These are phyloP conservation scores for Trachelus tabidus DNA, from an alignment of 2,888 invertebrate genomes.

Conservation along the genomic window DNA sequence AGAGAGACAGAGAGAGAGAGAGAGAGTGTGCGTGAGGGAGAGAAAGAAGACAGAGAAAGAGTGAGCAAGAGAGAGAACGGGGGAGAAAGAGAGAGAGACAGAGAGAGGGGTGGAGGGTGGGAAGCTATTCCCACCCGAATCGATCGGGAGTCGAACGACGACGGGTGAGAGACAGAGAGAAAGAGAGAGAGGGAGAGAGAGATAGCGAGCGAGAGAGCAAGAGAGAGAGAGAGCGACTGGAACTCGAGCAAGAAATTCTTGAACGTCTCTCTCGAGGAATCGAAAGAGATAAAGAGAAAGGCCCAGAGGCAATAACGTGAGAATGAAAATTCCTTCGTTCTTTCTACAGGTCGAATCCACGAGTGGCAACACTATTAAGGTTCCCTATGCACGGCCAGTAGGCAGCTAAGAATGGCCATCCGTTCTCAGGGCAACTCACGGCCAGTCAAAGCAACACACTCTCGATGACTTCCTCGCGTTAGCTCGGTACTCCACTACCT, in stretches of 20 bases:
- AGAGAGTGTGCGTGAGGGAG: background rate
- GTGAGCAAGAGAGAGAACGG: background rate
- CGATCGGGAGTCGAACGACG: too few species aligned
- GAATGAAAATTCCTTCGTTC: too few species aligned
- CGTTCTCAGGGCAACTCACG: slow-evolving; percentile 62
- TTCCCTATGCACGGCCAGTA: background rate
- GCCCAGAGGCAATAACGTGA: too few species aligned
- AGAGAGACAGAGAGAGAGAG: background rate
- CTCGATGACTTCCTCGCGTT: slow-evolving; percentile 17
- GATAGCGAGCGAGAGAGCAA: slow-evolving; percentile 19
- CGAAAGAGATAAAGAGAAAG: too few species aligned
- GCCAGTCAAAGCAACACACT: slow-evolving; percentile 32
- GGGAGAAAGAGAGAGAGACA: background rate
- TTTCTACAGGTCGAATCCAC: too few species aligned
- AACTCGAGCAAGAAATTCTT: slow-evolving; percentile 3
- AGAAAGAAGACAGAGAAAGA: slow-evolving; percentile 9
- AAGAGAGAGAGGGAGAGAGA: slow-evolving; percentile 22
- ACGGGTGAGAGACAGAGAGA: slow-evolving; percentile 14
- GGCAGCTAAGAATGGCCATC: slow-evolving; percentile 61
- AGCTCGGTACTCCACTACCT: background rate
- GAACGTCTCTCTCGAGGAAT: too few species aligned
- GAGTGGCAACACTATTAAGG: too few species aligned
- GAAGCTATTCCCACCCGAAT: too few species aligned
- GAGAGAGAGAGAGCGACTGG: slow-evolving; percentile 28
- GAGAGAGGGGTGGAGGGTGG: slow-evolving; percentile 7